Conservation (phyloP, 2,888 invertebrate species). For the Silvanus unidentatus region DNA sequence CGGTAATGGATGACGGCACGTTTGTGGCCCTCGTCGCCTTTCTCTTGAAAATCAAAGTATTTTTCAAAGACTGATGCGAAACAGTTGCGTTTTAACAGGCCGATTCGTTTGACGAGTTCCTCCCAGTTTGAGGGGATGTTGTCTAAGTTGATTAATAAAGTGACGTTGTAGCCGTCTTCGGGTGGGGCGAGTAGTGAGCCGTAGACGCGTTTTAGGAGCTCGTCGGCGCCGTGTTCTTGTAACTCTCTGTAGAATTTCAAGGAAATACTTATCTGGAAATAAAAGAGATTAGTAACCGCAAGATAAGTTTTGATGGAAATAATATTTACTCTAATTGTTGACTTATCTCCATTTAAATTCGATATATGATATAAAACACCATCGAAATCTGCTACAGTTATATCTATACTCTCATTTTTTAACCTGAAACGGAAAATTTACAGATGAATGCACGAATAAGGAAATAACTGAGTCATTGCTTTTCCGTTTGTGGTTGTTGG, state of each 20-base stretch:
- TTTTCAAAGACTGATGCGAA: conserved; percentile 99
- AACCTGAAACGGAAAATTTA: conserved; percentile 57
- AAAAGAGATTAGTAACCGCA: conserved; percentile 5
- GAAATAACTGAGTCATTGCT: conserved; percentile 6
- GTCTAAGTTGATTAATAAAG: conserved; percentile 87
- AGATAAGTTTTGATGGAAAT: too few species aligned
- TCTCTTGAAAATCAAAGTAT: conserved; percentile 96
- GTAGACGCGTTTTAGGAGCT: conserved; percentile 89
- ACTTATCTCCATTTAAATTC: conserved; percentile 92
- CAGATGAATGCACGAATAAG: conserved; percentile 7
- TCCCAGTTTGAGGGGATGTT: conserved; percentile 88
- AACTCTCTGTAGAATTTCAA: conserved; percentile 98
- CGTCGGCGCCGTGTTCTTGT: conserved; percentile 97
- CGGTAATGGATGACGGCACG: conserved; percentile 97
- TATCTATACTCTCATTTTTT: conserved; percentile 93
- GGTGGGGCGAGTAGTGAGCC: conserved; percentile 74
- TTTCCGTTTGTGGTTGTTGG: conserved; percentile 5
- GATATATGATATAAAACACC: conserved; percentile 98
- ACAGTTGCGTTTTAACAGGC: conserved; percentile 93
- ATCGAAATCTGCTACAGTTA: conserved; percentile 95
- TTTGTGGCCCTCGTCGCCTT: conserved; percentile 84
- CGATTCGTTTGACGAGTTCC: conserved; percentile 83
- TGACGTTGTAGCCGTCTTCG: conserved; percentile 93
- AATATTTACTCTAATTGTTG: conserved; percentile 86
- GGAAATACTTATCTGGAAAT: conserved; percentile 88